Conservation (phyloP, 2,888 invertebrate species). For the Netelia inedita region DNA sequence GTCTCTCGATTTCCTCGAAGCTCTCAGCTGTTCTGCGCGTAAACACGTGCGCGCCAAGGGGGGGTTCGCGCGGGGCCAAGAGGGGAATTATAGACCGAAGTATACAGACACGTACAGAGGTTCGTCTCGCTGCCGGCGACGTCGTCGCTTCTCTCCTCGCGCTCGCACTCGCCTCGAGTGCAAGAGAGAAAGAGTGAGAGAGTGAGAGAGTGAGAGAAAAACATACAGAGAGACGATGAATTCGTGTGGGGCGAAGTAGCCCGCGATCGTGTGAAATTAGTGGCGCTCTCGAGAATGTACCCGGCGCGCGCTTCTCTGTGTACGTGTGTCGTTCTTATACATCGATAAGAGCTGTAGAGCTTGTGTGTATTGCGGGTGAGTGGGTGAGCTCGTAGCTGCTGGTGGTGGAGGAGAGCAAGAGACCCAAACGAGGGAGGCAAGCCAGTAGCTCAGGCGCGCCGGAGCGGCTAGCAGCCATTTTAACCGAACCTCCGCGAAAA, state of each 20-base stretch:
- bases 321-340: not conserved
- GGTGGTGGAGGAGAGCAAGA: conserved; percentile 68
- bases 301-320: not conserved
- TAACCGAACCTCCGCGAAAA: conserved; percentile 82
- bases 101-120: conserved; percentile 38
- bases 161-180: conserved; percentile 14
- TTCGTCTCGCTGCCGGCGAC: conserved; percentile 32
- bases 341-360: not conserved
- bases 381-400: conserved; percentile 60
- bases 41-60: conserved; percentile 83
- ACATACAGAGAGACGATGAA: not conserved
- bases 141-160: conserved; percentile 24
- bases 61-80: conserved; percentile 73
- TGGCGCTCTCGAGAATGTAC: conserved; percentile 76
- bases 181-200: conserved; percentile 41
- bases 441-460: conserved; percentile 85
- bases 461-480: conserved; percentile 85
- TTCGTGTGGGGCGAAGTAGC: conserved; percentile 70
- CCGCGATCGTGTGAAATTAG: conserved; percentile 75
- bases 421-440: conserved; percentile 84
- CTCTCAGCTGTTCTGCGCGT: conserved; percentile 84
- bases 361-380: conserved; percentile 56
- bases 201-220: conserved; percentile 17
- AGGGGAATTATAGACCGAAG: conserved; percentile 52
- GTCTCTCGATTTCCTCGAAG: conserved; percentile 66